phyloP scores from a whole-genome alignment of 2,888 invertebrate genomes.

The Coenonympha arcania region DNA sequence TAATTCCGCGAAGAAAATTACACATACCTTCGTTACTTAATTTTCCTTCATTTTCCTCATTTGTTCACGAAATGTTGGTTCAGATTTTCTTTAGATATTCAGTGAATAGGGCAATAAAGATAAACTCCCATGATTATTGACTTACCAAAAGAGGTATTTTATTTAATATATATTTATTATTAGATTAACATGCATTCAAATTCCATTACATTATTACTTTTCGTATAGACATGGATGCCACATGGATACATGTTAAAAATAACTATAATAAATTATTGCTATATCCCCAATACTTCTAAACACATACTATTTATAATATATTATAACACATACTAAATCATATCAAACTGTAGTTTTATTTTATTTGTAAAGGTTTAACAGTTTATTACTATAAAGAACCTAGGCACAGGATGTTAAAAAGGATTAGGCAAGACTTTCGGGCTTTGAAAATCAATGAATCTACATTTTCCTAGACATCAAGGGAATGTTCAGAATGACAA shows the following conservation, averaged over 20 bases:
- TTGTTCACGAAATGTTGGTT: background rate
- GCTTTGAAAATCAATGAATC: too few species aligned
- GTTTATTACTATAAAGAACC: too few species aligned
- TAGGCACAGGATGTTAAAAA: too few species aligned
- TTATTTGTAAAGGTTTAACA: too few species aligned
- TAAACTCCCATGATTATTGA: slow-evolving; percentile 44
- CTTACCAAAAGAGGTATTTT: slow-evolving; percentile 72
- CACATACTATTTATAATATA: too few species aligned
- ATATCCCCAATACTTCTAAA: background rate
- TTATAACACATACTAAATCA: too few species aligned
- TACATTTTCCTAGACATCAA: too few species aligned
- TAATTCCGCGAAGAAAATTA: background rate
- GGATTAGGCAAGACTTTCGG: too few species aligned
- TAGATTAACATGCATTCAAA: slow-evolving; percentile 74
- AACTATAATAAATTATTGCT: background rate
- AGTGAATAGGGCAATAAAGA: background rate
- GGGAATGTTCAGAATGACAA: too few species aligned
- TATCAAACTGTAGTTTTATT: too few species aligned
- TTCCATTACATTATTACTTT: slow-evolving; percentile 68
- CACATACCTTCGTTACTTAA: background rate
- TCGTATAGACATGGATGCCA: slow-evolving; percentile 56
- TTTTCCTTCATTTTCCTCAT: background rate
- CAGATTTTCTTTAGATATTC: background rate
- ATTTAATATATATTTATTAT: slow-evolving; percentile 55
- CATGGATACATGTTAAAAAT: slow-evolving; percentile 34